Evolutionary conservation across 2,797 vertebrate genomes (phyloP), one percentile per base, ranked within the genome.

Genomic region (Anolis apletophallus): DNA sequence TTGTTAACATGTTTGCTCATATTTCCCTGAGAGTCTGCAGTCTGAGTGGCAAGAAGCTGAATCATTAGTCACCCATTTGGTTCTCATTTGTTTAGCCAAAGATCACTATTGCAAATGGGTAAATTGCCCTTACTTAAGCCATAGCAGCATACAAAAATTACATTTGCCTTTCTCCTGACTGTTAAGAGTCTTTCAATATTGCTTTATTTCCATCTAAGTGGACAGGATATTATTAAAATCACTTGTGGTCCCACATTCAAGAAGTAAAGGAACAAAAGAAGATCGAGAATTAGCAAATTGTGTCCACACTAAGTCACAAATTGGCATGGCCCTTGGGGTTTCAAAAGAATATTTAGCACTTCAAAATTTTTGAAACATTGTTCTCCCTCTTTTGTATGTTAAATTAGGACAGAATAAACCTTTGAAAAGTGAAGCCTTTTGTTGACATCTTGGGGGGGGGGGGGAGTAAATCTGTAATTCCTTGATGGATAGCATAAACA

Each of bases 381-480:
- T 73, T 75, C 74, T 76, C 76, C 59, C 88, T 90, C 81, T 89
- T 86, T 87, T 0, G 4, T 93, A 80, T 17, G 67, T 80, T 89
- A 74, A 1, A 90, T 73, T 74, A 89, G 83, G 90, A 90, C 87
- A 80, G 76, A 90, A 88, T 84, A 74, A 85, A 83, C 21, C 88
- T 87, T 91, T 88, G 94, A 88, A 91, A 93, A 55, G 80, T 94
- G 91, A 90, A 89, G 88, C 77, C 81, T 91, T 88, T 87, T 88
- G 91, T 78, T 92, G 91, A 92, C 90, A 94, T 88, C 85, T 92
- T 74, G 87, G 16, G 32, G 34, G n/a, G 75, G 88, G 17, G 11
- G 11, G 29, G 86, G 85, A 81, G 81, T 86, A 86, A 72, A 85
- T 29, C 8, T 88, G 32, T 61, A 85, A 59, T 83, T 92, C 82